A percentile compares a stretch with the other conserved stretches of the same genome.
These are phyloP conservation scores for Dendrolimus houi DNA, from an alignment of 2,888 invertebrate species.

Conservation along the genomic window DNA sequence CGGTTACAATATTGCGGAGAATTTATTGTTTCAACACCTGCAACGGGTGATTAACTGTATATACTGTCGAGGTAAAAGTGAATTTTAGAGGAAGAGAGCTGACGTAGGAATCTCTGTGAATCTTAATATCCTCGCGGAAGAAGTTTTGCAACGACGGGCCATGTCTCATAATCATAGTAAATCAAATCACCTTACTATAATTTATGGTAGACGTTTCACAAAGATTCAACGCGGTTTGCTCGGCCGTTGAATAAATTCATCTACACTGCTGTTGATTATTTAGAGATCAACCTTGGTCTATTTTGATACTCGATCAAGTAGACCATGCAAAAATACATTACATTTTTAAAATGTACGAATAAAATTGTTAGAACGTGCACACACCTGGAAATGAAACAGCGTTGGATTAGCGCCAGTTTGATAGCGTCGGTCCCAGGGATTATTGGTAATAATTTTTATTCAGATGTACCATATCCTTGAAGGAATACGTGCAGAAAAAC, in stretches of 20 bases:
- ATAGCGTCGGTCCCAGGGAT: conserved; percentile 20
- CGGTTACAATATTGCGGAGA: neutral
- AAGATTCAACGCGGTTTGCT: neutral
- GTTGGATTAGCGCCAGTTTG: conserved; percentile 47
- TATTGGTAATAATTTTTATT: conserved; percentile 1
- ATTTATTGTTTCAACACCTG: neutral
- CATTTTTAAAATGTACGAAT: conserved; percentile 42
- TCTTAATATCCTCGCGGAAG: neutral
- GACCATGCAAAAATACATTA: conserved; percentile 47
- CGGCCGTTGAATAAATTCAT: too few species aligned
- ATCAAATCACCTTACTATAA: neutral
- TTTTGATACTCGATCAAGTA: conserved; percentile 43
- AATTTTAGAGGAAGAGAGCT: too few species aligned
- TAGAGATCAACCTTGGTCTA: conserved; percentile 59
- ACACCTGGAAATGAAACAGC: conserved; percentile 40
- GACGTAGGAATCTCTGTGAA: neutral
- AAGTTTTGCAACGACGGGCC: neutral
- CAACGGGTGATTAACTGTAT: neutral
- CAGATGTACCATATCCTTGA: too few species aligned
- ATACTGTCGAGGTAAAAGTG: neutral
- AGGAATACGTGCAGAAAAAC: too few species aligned
- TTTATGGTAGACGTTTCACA: neutral
- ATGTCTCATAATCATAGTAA: neutral
- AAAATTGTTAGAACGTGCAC: conserved; percentile 37
- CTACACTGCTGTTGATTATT: conserved; percentile 37